phyloP scores from a whole-genome alignment of 2,888 invertebrate genomes.

The Drosophila pseudotakahashii region DNA sequence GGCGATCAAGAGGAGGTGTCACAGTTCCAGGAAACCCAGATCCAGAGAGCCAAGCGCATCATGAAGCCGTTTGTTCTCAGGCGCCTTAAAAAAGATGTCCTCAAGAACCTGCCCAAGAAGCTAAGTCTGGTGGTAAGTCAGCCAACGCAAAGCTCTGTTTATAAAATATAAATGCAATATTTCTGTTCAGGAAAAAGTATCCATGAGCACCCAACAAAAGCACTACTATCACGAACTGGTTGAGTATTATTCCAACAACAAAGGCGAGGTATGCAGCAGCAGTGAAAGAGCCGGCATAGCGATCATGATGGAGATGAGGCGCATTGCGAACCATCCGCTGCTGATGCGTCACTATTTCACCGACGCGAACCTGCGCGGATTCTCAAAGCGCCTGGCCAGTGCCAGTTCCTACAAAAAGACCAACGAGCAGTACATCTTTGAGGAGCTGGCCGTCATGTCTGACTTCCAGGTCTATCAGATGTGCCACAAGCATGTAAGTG shows the following conservation, averaged over 20 bases:
- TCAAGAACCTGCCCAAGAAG: constrained; percentile 94
- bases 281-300: constrained; percentile 88
- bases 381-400: constrained; percentile 89
- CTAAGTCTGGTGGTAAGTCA: constrained; percentile 87
- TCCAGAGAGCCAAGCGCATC: constrained; percentile 96
- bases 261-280: constrained; percentile 86
- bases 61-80: constrained; percentile 98
- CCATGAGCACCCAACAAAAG: constrained; percentile 90
- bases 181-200: constrained; percentile 84
- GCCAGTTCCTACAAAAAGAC: constrained; percentile 90
- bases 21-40: constrained; percentile 94
- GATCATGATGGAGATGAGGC: constrained; percentile 97
- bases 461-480: constrained; percentile 96
- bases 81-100: constrained; percentile 93
- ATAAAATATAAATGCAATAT: too few relatives aligned
- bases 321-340: constrained; percentile 96
- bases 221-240: constrained; percentile 91
- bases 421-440: constrained; percentile 91
- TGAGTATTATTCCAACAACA: constrained; percentile 87
- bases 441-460: constrained; percentile 94
- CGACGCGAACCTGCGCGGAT: constrained; percentile 87
- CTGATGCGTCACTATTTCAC: constrained; percentile 91
- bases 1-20: constrained; percentile 87
- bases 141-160: background rate
- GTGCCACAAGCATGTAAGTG: constrained; percentile 87